Base-by-base conservation (phyloP, 2,113 vertebrate species). In the Dendrocopos noguchii region DNA sequence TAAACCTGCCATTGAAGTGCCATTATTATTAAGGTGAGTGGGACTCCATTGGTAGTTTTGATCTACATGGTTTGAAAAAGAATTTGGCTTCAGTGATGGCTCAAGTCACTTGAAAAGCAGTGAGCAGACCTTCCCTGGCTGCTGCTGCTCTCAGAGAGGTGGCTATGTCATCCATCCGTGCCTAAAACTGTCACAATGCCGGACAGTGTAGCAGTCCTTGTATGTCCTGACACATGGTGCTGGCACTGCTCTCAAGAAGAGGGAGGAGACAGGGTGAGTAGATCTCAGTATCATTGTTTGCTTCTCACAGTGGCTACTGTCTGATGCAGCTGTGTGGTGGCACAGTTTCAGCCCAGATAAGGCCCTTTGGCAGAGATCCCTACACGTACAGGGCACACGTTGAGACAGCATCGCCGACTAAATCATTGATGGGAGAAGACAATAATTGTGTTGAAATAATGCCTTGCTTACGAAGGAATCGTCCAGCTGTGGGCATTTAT, bases 231-330 rank as follows among this genome's bases (percentile, higher is more conserved):
- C 0, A 4, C 12, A 0, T 33, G 82, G 22, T 56, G 60, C 84
- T 96, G 91, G 72, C 70, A 47, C 80, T 44, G 73, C 31, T 31
- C 88, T 87, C 34, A 52, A 66, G 76, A 91, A 66, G 82, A 67
- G 61, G 80, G 87, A 84, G 78, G 91, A 73, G 90, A 44, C 33
- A 47, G 81, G 78, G 46, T 53, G 68, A 94, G 93, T 24, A 14
- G 74, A 56, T 61, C 75, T 77, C 91, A 27, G 47, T 15, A 12
- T 90, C 91, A 93, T 92, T 95, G 96, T 96, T 94, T 73, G 4
- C 29, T 64, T 74, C 90, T 96, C 96, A 94, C 67, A 96, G 93
- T 82, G 84, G 50, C 66, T 71, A 80, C 92, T 97, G 96, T 96
- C 53, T 78, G 71, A 7, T 65, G 84, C 96, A 94, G 93, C 83